Evolutionary conservation across 2,797 vertebrate genomes (phyloP), one percentile per base, ranked within the genome.

Genomic region (Nannoperca obscura): DNA sequence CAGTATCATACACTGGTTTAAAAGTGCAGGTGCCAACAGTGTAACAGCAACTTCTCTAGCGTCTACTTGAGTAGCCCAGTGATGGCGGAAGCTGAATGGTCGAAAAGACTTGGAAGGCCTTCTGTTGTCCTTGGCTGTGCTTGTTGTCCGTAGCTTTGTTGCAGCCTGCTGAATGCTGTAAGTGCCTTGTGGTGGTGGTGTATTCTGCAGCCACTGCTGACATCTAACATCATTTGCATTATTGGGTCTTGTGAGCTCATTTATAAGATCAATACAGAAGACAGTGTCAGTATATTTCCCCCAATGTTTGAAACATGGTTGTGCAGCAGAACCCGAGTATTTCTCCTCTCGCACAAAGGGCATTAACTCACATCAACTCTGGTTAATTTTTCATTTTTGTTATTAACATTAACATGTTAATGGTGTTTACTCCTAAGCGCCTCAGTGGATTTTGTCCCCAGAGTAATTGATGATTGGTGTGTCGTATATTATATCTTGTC

Each of bases 381-480:
- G 38, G 20, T 69, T 63, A 20, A 15, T 62, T 55, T 50, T 40
- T 53, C 17, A 64, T 47, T 34, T 42, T 42, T 64, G 20, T 65
- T 68, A 52, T 74, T 24, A 83, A 69, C 36, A 50, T 60, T 17
- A 32, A 50, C 34, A 40, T 68, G 52, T 70, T 74, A 63, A 66
- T 63, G 19, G 9, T 77, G 49, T 78, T 75, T 74, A 52, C 71
- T 71, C 34, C 38, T 27, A 27, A 46, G n/a, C 3, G 4, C 59
- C 62, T 71, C 52, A 36, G 42, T 13, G 55, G 34, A 73, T 68
- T 47, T 71, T 36, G 22, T 20, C 14, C 7, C 19, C 22, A 40
- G 50, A 38, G 12, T 46, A 32, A 73, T 4, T 44, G 27, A 76
- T 46, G 24, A 34, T 42, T 46, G 54, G 5, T 3, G 1, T n/a